Percentiles rank a stretch among this genome's conserved stretches.
Evolutionary conservation across 2,888 invertebrate species (phyloP).

Genomic region (Xiphydria camelus): DNA sequence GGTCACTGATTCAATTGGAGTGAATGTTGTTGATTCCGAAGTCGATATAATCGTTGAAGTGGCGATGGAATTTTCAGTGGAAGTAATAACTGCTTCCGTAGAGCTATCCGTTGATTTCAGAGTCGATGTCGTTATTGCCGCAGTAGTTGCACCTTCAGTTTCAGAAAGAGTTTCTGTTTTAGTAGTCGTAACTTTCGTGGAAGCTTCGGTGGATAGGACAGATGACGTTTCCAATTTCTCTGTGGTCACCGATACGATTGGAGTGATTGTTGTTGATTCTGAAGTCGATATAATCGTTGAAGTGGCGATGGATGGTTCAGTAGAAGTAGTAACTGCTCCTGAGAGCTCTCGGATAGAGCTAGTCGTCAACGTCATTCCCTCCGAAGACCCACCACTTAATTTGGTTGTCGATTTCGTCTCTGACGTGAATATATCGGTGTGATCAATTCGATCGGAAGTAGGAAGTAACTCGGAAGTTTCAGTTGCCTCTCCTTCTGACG

Average conservation of each 20-base stretch:
- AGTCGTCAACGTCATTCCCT: neutral
- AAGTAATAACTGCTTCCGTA: constrained; percentile 14
- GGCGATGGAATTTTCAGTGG: constrained; percentile 9
- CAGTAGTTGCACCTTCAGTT: neutral
- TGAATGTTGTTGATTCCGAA: constrained; percentile 9
- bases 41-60: neutral
- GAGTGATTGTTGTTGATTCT: constrained; percentile 9
- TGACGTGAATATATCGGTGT: neutral
- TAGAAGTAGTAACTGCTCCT: neutral
- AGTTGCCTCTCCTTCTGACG: too few relatives aligned
- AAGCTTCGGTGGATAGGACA: constrained; percentile 1
- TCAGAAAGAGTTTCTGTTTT: neutral
- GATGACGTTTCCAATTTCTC: neutral
- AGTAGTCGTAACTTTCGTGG: neutral
- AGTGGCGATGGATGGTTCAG: neutral
- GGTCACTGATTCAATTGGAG: neutral
- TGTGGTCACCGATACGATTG: neutral
- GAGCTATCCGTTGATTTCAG: constrained; percentile 6
- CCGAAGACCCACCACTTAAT: too few relatives aligned
- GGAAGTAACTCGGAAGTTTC: neutral
- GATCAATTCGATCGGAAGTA: too few relatives aligned
- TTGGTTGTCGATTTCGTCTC: neutral
- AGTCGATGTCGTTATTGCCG: constrained; percentile 6
- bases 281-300: neutral
- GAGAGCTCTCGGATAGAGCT: neutral